Percentiles rank a stretch among this genome's conserved stretches.
Conservation (phyloP, 2,888 invertebrate species). For the Eutolmus rufibarbis region DNA sequence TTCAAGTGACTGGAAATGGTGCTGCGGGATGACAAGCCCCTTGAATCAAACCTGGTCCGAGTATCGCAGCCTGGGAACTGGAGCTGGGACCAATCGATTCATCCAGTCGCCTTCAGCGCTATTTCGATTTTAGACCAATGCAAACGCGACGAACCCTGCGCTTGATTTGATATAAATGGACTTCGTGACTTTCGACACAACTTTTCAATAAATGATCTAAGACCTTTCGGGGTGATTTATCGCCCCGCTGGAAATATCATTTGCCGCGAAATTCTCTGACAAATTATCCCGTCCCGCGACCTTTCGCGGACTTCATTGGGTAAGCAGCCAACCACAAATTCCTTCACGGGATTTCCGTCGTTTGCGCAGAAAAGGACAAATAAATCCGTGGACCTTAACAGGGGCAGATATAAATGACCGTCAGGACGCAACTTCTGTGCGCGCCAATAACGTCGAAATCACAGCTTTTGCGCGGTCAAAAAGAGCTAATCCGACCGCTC, state of each 20-base stretch:
- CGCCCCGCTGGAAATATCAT: neutral
- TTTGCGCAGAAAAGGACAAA: neutral
- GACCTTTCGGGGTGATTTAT: neutral
- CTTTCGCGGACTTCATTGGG: neutral
- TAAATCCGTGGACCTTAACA: neutral
- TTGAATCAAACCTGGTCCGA: neutral
- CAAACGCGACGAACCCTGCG: conserved; percentile 1
- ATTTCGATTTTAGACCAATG: neutral
- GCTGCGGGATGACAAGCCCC: neutral
- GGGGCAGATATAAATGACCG: conserved; percentile 31
- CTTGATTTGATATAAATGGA: neutral
- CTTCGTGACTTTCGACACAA: conserved; percentile 25
- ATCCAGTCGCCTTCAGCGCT: neutral
- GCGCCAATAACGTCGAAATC: neutral
- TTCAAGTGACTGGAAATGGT: neutral
- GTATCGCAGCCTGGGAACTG: neutral
- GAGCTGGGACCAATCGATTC: neutral
- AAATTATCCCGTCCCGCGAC: neutral
- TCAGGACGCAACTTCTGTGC: conserved; percentile 19
- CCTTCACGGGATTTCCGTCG: neutral
- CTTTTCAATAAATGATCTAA: conserved; percentile 33
- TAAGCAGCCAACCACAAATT: conserved; percentile 27
- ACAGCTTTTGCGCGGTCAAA: neutral
- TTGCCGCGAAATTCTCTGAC: conserved; percentile 13
- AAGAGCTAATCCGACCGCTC: neutral